Conservation (phyloP, 1,140 invertebrate genomes). For the Lepidotrigona ventralis region DNA sequence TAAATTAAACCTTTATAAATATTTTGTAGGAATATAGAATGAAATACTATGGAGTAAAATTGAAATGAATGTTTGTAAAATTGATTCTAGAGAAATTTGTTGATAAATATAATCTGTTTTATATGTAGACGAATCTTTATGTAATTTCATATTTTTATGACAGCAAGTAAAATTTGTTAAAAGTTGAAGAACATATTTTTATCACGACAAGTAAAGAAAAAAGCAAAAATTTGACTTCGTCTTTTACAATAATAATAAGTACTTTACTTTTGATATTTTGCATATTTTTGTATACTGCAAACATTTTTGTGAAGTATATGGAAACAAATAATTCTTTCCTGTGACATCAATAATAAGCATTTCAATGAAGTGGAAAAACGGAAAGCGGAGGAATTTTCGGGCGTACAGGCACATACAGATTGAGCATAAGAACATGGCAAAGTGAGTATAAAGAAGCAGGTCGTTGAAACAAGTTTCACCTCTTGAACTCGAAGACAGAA, state of each 20-base stretch:
- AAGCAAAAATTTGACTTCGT: too few relatives aligned
- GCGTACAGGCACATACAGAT: slow-evolving; percentile 45
- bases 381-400: slow-evolving; percentile 40
- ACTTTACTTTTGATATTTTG: too few relatives aligned
- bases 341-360: neutral
- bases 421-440: slow-evolving; percentile 48
- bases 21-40: neutral
- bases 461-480: slow-evolving; percentile 61
- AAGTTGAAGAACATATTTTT: too few relatives aligned
- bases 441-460: slow-evolving; percentile 52
- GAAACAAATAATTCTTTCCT: neutral
- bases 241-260: too few relatives aligned
- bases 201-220: too few relatives aligned
- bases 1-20: neutral
- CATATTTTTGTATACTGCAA: too few relatives aligned
- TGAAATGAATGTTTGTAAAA: neutral
- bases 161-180: too few relatives aligned
- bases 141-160: too few relatives aligned
- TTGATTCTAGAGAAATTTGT: neutral
- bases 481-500: slow-evolving; percentile 60
- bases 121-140: too few relatives aligned
- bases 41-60: neutral
- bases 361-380: neutral
- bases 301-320: too few relatives aligned
- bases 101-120: neutral